These are phyloP conservation scores for Edolisoma coerulescens DNA, from an alignment of 2,113 vertebrate genomes.

Conservation along the genomic window DNA sequence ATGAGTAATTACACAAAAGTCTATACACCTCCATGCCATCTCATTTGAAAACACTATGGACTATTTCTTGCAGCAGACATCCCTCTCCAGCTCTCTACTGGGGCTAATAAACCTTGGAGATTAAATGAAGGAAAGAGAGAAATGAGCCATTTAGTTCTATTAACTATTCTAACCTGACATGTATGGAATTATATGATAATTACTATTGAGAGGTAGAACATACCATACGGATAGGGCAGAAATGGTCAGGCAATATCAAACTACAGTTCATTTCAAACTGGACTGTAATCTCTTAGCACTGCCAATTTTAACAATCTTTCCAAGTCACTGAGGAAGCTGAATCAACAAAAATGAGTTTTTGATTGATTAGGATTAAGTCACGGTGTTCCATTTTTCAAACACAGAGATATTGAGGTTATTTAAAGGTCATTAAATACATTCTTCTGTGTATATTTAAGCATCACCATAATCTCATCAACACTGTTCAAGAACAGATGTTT, in stretches of 20 bases:
- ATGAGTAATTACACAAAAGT: constrained; percentile 41
- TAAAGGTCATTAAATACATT: constrained; percentile 58
- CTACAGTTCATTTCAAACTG: not conserved
- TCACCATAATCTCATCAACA: not conserved
- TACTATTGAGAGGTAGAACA: constrained; percentile 23
- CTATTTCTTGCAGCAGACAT: not conserved
- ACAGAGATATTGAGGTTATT: constrained; percentile 31
- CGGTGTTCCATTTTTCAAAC: constrained; percentile 41
- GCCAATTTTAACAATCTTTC: constrained; percentile 30
- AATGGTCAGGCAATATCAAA: not conserved
- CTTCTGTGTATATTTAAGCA: not conserved
- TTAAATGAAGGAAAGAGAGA: constrained; percentile 44
- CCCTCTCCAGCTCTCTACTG: not conserved
- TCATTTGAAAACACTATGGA: constrained; percentile 38
- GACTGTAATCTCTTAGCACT: constrained; percentile 5
- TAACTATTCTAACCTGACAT: constrained; percentile 52
- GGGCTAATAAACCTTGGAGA: constrained; percentile 48
- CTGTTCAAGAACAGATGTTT: constrained; percentile 1
- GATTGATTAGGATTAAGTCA: constrained; percentile 57
- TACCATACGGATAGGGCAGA: not conserved
- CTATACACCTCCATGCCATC: constrained; percentile 15
- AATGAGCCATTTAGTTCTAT: constrained; percentile 48
- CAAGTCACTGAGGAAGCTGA: constrained; percentile 44
- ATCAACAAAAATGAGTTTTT: constrained; percentile 59
- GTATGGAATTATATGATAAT: constrained; percentile 40